A percentile compares a stretch with the other conserved stretches of the same genome.
These are phyloP conservation scores for Polyodon spathula DNA, from an alignment of 2,113 vertebrate genomes.

Conservation along the genomic window DNA sequence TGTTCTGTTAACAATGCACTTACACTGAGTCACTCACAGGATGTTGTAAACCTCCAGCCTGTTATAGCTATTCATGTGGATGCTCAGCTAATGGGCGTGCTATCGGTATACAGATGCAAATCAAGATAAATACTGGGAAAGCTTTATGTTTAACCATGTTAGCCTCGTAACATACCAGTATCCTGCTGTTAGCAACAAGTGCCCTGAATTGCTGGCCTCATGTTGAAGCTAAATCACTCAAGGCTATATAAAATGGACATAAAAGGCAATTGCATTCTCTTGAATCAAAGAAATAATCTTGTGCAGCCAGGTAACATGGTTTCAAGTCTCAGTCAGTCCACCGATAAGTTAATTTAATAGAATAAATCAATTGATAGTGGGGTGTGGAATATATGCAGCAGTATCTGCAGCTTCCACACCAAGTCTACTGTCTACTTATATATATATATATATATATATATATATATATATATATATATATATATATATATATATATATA, in stretches of 20 bases:
- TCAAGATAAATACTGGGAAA: constrained; percentile 50
- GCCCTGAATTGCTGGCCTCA: constrained; percentile 45
- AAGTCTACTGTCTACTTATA: no score
- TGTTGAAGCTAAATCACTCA: constrained; percentile 49
- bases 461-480: no score
- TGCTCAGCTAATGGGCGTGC: constrained; percentile 43
- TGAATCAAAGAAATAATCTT: constrained; percentile 21
- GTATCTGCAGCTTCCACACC: no score
- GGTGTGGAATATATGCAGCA: no score
- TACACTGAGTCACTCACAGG: constrained; percentile 57
- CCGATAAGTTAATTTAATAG: no score
- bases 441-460: no score
- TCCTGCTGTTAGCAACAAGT: constrained; percentile 42
- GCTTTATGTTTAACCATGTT: constrained; percentile 59
- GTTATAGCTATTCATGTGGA: constrained; percentile 80
- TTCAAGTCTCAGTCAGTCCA: no score
- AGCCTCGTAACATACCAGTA: constrained; percentile 41
- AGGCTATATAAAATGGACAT: constrained; percentile 27
- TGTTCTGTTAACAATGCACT: constrained; percentile 61
- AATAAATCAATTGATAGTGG: no score
- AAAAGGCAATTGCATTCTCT: constrained; percentile 32
- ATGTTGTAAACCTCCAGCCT: constrained; percentile 82
- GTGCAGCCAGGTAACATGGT: constrained; percentile 28
- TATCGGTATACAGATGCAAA: constrained; percentile 68
- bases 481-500: no score